A percentile compares a stretch with the other conserved stretches of the same genome.
These are phyloP conservation scores for Drosophila melanosoma DNA, from an alignment of 2,888 invertebrate species.

Conservation along the genomic window DNA sequence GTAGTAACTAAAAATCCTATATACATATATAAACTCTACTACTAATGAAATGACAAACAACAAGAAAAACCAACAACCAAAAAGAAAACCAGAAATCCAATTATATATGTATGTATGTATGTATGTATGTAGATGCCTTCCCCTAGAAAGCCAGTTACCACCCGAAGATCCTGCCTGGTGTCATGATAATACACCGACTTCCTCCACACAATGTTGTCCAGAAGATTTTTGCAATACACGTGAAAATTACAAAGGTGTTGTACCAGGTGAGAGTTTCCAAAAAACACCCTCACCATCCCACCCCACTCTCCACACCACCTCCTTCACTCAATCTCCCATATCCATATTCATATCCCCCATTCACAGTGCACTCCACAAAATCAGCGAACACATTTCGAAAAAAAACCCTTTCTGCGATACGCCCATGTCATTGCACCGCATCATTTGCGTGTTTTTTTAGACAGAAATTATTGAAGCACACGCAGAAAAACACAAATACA, in stretches of 20 bases:
- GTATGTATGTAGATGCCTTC: constrained; percentile 87
- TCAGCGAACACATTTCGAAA: constrained; percentile 20
- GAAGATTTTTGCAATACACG: constrained; percentile 90
- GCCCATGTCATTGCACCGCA: constrained; percentile 65
- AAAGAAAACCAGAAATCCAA: constrained; percentile 19
- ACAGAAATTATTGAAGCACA: constrained; percentile 44
- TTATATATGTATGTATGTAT: constrained; percentile 47
- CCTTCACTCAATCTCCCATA: constrained; percentile 10
- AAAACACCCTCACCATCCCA: constrained; percentile 19
- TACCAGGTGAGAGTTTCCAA: constrained; percentile 84
- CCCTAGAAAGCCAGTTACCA: constrained; percentile 87
- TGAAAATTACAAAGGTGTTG: constrained; percentile 78
- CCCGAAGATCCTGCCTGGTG: constrained; percentile 88
- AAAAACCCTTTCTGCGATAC: constrained; percentile 19
- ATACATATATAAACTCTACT: constrained; percentile 40
- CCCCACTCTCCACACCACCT: constrained; percentile 15
- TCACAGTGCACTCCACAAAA: constrained; percentile 12
- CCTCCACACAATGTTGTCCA: constrained; percentile 87
- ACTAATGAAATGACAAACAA: constrained; percentile 42
- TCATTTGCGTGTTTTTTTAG: constrained; percentile 57
- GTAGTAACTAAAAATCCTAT: constrained; percentile 54
- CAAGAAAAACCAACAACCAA: constrained; percentile 31
- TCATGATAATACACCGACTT: constrained; percentile 84
- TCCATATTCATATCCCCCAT: constrained; percentile 1
- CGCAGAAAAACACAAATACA: constrained; percentile 33